Percentiles rank a stretch among this genome's conserved stretches.
phyloP scores from a whole-genome alignment of 2,888 invertebrate genomes.

The Drosophila nigritarsus region DNA sequence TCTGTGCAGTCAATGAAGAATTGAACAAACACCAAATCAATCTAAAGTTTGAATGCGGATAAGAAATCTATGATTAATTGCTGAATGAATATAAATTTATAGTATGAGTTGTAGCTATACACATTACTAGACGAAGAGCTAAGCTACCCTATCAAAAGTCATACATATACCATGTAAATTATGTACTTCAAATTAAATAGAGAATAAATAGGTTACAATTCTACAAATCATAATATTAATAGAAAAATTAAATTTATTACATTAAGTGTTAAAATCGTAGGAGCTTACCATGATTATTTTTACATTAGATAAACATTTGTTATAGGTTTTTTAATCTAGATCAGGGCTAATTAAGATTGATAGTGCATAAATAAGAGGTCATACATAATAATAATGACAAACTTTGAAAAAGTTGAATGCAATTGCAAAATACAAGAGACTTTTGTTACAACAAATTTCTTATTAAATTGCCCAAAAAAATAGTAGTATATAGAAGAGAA shows the following conservation, averaged over 20 bases:
- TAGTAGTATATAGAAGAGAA: neutral
- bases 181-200: too few species aligned
- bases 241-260: too few species aligned
- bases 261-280: too few species aligned
- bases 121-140: too few species aligned
- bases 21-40: conserved; percentile 9
- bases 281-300: too few species aligned
- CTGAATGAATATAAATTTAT: too few species aligned
- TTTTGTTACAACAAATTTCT: neutral
- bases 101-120: too few species aligned
- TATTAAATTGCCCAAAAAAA: neutral
- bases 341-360: too few species aligned
- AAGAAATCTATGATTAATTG: neutral
- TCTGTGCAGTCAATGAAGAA: conserved; percentile 25
- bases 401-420: neutral
- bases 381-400: neutral
- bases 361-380: neutral
- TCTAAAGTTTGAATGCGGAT: neutral
- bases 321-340: neutral
- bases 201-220: neutral
- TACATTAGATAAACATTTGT: too few species aligned
- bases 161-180: too few species aligned
- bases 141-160: too few species aligned
- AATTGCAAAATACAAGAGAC: neutral
- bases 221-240: neutral